Percentiles rank a stretch among this genome's conserved stretches.
Evolutionary conservation across 2,888 invertebrate species (phyloP).

Genomic region (Phymatocera aterrima): DNA sequence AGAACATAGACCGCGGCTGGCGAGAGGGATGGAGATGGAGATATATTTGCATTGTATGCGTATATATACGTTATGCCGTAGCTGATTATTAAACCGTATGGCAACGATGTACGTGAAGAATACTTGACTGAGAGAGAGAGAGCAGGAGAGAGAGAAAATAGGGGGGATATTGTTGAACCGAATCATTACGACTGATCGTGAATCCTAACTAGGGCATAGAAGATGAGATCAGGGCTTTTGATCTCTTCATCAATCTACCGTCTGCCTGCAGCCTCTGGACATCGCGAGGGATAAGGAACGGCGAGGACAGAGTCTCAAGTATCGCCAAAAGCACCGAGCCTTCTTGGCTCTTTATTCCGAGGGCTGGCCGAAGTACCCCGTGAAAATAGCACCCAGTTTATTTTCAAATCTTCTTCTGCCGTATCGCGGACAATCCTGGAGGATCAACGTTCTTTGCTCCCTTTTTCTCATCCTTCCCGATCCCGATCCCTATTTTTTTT

Average conservation of each 20-base stretch:
- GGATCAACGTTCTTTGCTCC: neutral
- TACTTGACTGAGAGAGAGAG: neutral
- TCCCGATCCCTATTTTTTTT: neutral
- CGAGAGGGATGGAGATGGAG: no score
- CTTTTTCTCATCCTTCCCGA: neutral
- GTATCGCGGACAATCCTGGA: neutral
- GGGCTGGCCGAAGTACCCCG: conserved; percentile 7
- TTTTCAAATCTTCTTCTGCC: conserved; percentile 11
- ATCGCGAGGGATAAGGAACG: conserved; percentile 9
- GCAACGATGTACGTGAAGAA: no score
- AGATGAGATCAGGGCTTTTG: neutral
- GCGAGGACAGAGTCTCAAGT: conserved; percentile 19
- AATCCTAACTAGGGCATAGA: neutral
- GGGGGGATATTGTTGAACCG: neutral
- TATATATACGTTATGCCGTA: no score
- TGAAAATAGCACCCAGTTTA: conserved; percentile 23
- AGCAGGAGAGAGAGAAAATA: neutral
- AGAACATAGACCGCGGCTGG: no score
- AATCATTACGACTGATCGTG: conserved; percentile 4
- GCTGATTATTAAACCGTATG: no score
- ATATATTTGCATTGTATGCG: no score
- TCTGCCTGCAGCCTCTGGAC: conserved; percentile 11
- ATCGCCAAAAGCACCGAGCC: neutral
- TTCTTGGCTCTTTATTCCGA: neutral
- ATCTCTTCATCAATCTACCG: conserved; percentile 36